A percentile compares a stretch with the other conserved stretches of the same genome.
These are phyloP conservation scores for Ciona savignyi DNA, from an alignment of 23 tunicate species.

Conservation along the genomic window DNA sequence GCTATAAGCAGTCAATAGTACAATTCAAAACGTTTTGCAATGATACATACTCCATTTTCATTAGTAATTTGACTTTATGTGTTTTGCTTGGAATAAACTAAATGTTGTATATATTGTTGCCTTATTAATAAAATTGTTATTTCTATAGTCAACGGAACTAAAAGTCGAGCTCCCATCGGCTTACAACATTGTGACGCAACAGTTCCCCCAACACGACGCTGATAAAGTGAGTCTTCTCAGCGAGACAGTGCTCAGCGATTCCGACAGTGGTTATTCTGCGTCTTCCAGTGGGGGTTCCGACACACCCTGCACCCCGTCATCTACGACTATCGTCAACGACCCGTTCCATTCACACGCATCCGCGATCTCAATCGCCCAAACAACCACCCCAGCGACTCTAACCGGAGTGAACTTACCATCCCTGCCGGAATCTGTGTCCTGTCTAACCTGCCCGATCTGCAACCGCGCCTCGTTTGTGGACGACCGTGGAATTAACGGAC, in stretches of 20 bases:
- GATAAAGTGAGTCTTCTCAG: slow-evolving; percentile 50
- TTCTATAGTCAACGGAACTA: too few species aligned
- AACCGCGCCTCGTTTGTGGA: slow-evolving; percentile 74
- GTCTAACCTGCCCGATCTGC: slow-evolving; percentile 83
- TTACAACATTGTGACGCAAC: too few species aligned
- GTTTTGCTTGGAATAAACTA: too few species aligned
- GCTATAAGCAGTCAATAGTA: too few species aligned
- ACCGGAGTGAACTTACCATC: slow-evolving; percentile 53
- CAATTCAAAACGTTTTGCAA: too few species aligned
- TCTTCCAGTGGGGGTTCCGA: neutral
- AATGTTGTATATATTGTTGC: too few species aligned
- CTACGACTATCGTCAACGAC: neutral
- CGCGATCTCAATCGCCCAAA: slow-evolving; percentile 5
- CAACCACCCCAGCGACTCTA: slow-evolving; percentile 6
- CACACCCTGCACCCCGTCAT: slow-evolving; percentile 4
- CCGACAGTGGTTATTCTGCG: slow-evolving; percentile 87
- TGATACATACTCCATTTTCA: too few species aligned
- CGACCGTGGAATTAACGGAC: slow-evolving; percentile 66
- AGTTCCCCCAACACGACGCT: too few species aligned
- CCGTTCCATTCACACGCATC: slow-evolving; percentile 5
- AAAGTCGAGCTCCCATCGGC: neutral
- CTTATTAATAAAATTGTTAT: too few species aligned
- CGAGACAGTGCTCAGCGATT: slow-evolving; percentile 73
- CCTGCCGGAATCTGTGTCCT: slow-evolving; percentile 60
- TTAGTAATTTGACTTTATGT: too few species aligned